phyloP scores from a whole-genome alignment of 2,888 invertebrate genomes.

The Amiota mariae region DNA sequence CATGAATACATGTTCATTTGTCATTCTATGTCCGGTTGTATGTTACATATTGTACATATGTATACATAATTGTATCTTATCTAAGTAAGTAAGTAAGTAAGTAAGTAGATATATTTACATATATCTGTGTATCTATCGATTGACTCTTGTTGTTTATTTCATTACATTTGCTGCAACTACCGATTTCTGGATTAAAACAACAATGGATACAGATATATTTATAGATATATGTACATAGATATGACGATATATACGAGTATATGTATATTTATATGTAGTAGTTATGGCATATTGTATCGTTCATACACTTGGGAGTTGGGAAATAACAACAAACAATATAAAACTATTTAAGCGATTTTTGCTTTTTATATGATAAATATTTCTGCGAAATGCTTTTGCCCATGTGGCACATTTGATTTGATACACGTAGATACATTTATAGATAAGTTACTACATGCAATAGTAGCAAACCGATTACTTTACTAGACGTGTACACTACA shows the following conservation, averaged over 20 bases:
- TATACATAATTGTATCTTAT: conserved; percentile 54
- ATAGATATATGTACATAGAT: no score
- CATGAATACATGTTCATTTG: no score
- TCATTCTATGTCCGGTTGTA: not conserved
- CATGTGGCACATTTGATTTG: conserved; percentile 5
- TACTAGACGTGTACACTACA: not conserved
- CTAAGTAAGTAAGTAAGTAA: conserved; percentile 19
- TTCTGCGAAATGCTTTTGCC: not conserved
- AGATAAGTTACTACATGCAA: no score
- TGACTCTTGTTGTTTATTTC: conserved; percentile 13
- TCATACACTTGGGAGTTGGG: not conserved
- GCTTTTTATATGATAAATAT: not conserved
- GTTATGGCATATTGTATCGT: not conserved
- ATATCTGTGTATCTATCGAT: conserved; percentile 11
- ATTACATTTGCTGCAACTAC: not conserved
- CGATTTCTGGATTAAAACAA: no score
- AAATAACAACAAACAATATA: not conserved
- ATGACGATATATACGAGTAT: no score
- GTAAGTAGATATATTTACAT: not conserved
- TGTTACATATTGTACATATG: conserved; percentile 40
- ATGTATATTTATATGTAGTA: no score
- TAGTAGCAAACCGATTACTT: no score
- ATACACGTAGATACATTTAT: no score
- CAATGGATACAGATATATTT: no score
- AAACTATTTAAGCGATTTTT: conserved; percentile 32